Evolutionary conservation across 2,113 vertebrate genomes (phyloP).

Genomic region (Petrocephalus zakoni): DNA sequence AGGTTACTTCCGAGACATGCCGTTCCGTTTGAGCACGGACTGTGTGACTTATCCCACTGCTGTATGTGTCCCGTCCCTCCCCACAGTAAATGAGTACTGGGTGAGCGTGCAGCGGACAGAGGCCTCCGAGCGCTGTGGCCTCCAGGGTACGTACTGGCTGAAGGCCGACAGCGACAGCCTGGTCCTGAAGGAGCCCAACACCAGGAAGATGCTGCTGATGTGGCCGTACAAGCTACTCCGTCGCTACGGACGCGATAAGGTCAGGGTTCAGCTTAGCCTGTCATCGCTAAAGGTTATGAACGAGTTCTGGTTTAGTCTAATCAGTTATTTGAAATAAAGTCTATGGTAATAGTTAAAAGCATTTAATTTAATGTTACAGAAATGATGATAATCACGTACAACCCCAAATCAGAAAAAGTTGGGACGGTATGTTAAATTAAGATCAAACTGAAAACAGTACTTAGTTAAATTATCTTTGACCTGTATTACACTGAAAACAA

Average conservation of each 20-base stretch:
- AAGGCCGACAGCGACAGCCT: conserved; percentile 72
- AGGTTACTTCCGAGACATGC: not conserved
- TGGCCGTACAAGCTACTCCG: conserved; percentile 95
- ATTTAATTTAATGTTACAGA: not conserved
- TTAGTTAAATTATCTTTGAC: no score
- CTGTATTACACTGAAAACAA: no score
- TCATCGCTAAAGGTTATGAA: not conserved
- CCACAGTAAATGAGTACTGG: conserved; percentile 81
- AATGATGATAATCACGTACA: no score
- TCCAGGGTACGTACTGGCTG: conserved; percentile 76
- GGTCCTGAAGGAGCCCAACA: conserved; percentile 71
- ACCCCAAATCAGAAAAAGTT: no score
- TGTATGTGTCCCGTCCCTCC: conserved; percentile 3
- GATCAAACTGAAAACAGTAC: no score
- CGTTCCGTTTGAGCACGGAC: not conserved
- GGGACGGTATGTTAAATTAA: no score
- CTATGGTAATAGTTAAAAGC: not conserved
- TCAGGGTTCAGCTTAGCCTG: conserved; percentile 41
- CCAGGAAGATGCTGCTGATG: conserved; percentile 59
- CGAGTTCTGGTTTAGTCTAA: not conserved
- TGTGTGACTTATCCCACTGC: not conserved
- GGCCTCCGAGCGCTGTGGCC: conserved; percentile 78
- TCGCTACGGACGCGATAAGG: conserved; percentile 89
- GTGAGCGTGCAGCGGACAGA: conserved; percentile 82
- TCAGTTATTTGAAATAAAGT: not conserved